A percentile compares a stretch with the other conserved stretches of the same genome.
Evolutionary conservation across 2,113 vertebrate species (phyloP).

Genomic region (Malurus melanocephalus): DNA sequence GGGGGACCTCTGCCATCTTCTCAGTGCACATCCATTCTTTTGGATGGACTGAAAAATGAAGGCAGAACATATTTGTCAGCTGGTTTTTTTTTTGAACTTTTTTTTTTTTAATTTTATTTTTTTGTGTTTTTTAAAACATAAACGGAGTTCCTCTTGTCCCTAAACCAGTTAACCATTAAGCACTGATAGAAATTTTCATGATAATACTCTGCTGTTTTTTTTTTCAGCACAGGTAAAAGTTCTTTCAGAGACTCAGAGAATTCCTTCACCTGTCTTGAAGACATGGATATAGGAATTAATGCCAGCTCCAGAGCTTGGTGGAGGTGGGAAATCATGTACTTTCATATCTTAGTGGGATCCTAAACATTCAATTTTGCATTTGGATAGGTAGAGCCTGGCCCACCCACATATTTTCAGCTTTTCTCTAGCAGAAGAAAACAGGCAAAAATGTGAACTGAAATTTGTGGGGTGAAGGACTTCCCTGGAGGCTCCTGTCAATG

Average conservation of each 20-base stretch:
- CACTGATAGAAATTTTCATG: background rate
- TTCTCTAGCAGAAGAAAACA: background rate
- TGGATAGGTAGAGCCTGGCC: background rate
- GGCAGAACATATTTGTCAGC: background rate
- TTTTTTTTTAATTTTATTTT: fast-evolving
- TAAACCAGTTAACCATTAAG: background rate
- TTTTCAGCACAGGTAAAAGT: background rate
- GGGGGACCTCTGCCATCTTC: background rate
- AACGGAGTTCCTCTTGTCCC: background rate
- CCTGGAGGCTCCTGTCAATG: background rate
- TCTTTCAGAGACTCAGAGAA: background rate
- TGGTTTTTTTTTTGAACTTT: background rate
- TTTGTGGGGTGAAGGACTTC: background rate
- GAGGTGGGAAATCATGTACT: background rate
- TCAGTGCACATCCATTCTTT: background rate
- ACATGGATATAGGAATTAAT: background rate
- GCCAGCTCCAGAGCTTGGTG: background rate
- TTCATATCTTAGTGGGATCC: background rate
- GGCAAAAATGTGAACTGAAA: background rate
- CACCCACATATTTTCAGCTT: background rate
- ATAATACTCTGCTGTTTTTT: background rate
- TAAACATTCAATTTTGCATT: background rate
- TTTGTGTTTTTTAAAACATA: background rate
- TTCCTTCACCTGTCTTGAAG: background rate
- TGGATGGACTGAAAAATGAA: background rate